Conservation (phyloP, 2,888 invertebrate species). For the Pherbina coryleti region DNA sequence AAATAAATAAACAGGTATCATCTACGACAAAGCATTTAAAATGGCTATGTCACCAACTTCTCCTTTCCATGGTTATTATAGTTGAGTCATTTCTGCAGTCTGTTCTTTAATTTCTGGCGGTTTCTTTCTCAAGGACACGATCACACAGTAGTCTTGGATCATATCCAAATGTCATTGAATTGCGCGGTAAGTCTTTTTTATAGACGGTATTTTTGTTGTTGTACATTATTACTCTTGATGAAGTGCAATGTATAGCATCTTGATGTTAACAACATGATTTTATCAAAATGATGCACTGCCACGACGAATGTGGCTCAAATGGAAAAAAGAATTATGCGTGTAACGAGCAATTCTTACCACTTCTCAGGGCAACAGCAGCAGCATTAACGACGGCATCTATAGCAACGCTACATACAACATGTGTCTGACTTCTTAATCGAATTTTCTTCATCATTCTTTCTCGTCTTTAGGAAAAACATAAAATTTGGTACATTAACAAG, state of each 20-base stretch:
- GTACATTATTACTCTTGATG: not conserved
- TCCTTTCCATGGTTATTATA: too few relatives aligned
- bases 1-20: too few relatives aligned
- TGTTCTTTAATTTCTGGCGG: too few relatives aligned
- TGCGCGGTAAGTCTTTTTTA: too few relatives aligned
- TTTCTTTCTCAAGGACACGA: too few relatives aligned
- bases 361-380: not conserved
- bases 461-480: not conserved
- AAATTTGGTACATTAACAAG: not conserved
- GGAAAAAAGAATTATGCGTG: not conserved
- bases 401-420: slow-evolving; percentile 6
- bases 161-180: too few relatives aligned
- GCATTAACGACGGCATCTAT: not conserved
- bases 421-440: slow-evolving; percentile 20
- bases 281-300: not conserved
- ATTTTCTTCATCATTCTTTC: not conserved
- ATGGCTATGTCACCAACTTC: too few relatives aligned
- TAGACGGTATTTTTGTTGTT: too few relatives aligned
- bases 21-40: too few relatives aligned
- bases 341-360: not conserved
- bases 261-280: not conserved
- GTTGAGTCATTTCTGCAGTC: too few relatives aligned
- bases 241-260: not conserved
- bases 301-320: not conserved
- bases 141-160: too few relatives aligned